Evolutionary conservation across 2,888 invertebrate genomes (phyloP).

Genomic region (Holacanthella duospinosa): DNA sequence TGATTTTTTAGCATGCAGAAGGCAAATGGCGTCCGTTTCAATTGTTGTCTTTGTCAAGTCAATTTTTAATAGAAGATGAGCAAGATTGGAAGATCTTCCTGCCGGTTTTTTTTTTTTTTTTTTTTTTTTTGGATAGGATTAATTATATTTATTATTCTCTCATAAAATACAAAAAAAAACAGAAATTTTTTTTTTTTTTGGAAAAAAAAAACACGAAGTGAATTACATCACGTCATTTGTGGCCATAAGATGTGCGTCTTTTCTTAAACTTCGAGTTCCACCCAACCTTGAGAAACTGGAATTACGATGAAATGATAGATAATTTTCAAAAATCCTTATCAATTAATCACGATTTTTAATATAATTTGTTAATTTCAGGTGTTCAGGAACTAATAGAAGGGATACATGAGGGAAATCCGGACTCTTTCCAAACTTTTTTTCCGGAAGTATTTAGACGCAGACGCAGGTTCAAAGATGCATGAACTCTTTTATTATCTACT

Average conservation of each 20-base stretch:
- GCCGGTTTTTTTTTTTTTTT: too few relatives aligned
- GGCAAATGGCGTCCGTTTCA: too few relatives aligned
- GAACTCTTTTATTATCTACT: not conserved
- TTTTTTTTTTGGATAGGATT: not conserved
- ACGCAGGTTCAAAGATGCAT: not conserved
- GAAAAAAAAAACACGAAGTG: not conserved
- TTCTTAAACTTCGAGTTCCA: too few relatives aligned
- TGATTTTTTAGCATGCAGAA: too few relatives aligned
- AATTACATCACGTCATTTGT: not conserved
- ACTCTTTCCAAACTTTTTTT: not conserved
- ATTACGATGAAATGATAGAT: not conserved
- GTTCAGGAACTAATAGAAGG: not conserved
- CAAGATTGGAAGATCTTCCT: too few relatives aligned
- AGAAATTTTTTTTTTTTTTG: too few relatives aligned
- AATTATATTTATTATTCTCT: not conserved
- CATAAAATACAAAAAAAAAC: not conserved
- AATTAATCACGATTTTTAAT: conserved; percentile 1
- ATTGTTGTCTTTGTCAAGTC: too few relatives aligned
- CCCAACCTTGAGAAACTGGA: not conserved
- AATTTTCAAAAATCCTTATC: not conserved
- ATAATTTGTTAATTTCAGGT: not conserved
- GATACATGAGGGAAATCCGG: not conserved
- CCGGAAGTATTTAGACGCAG: too few relatives aligned
- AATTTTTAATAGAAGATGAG: too few relatives aligned
- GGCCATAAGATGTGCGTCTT: not conserved